Conservation (phyloP, 2,113 vertebrate genomes). For the Atlantisia rogersi region DNA sequence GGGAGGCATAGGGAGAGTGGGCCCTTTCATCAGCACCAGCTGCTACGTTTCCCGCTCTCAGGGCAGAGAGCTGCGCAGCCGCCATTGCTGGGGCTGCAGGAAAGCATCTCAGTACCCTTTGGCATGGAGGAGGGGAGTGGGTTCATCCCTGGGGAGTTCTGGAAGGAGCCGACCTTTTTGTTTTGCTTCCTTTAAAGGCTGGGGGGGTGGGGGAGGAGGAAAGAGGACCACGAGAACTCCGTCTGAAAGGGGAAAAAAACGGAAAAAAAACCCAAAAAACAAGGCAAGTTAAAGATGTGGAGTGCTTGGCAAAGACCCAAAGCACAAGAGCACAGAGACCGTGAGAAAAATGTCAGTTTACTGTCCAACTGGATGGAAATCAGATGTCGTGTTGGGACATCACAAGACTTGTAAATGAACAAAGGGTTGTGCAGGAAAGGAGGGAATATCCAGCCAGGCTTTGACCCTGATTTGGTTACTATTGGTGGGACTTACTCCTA, state of each 20-base stretch:
- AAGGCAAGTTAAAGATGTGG: constrained; percentile 7
- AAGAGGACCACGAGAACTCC: background rate
- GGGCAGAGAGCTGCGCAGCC: background rate
- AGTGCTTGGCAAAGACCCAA: constrained; percentile 57
- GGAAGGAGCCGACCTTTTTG: background rate
- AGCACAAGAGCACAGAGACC: constrained; percentile 62
- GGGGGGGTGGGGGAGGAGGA: background rate
- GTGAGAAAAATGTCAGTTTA: constrained; percentile 67
- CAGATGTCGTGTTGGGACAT: background rate
- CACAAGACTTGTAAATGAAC: background rate
- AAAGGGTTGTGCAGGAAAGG: background rate
- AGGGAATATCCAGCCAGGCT: background rate
- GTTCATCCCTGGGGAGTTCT: background rate
- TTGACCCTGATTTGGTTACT: background rate
- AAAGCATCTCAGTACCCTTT: background rate
- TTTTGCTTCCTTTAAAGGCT: constrained; percentile 40
- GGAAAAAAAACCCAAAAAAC: background rate
- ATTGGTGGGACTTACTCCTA: background rate
- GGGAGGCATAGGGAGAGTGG: background rate
- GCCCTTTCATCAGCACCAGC: background rate
- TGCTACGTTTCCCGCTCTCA: background rate
- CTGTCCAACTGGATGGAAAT: constrained; percentile 46
- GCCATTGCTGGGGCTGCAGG: background rate
- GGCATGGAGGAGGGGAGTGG: background rate
- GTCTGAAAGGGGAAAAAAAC: background rate